Evolutionary conservation across 2,797 vertebrate species (phyloP), one percentile per base, ranked within the genome.

Genomic region (Myotis vivesi): DNA sequence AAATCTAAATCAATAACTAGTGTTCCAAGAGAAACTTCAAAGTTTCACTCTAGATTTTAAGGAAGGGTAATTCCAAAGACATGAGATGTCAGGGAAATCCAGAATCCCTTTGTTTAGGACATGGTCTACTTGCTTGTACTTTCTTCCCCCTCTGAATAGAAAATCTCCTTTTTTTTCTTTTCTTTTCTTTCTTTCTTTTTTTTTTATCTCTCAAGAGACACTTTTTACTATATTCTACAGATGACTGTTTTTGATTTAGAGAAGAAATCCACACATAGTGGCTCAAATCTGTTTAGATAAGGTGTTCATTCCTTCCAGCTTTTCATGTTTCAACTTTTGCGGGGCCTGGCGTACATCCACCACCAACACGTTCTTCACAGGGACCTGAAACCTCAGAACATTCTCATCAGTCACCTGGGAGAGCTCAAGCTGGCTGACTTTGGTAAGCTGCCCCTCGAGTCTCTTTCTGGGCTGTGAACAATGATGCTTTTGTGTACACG

Each of bases 381-480:
- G 66, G 99, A 99, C 98, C 98, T 99, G 97, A 99, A 99, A 98
- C 99, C 99, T 53, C 99, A 99, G 97, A 99, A 99, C 97, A 98
- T 99, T 97, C 99, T 99, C 97, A 98, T 99, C 98, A 99, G 99
- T 98, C 99, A 99, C 98, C 98, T 99, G 36, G 99, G 99, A 96
- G 99, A 99, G 92, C 99, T 99, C 96, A 99, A 99, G 97, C 98
- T 99, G 96, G 99, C 99, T 0, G 99, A 99, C 98, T 99, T 99
- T 23, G 99, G 99, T 99, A 96, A 98, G 98, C 95, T 49, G 68
- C 93, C 82, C 12, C 92, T 92, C 0, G 4, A 76, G 72, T 91
- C 89, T 94, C 79, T 30, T 94, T 90, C 87, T 81, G 66, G 75
- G 55, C 72, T 73, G 23, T 30, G 87, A 96, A 97, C 68, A 98